Evolutionary conservation across 2,888 invertebrate species (phyloP).

Genomic region (Sarcophaga rosellei): DNA sequence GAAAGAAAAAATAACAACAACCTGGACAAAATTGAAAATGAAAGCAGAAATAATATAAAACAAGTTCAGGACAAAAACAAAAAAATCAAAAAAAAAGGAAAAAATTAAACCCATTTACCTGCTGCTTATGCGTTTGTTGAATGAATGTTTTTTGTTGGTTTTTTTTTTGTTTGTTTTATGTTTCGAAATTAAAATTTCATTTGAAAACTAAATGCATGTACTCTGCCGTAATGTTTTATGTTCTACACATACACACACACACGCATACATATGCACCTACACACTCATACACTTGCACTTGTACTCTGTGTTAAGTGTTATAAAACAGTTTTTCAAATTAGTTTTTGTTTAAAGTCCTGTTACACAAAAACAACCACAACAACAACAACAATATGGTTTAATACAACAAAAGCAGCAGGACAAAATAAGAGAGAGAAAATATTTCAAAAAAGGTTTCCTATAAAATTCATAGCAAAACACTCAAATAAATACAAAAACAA

Average conservation of each 20-base stretch:
- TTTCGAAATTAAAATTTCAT: conserved; percentile 58
- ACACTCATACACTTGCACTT: no score
- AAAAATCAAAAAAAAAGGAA: not conserved
- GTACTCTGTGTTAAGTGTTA: conserved; percentile 31
- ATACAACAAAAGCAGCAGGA: no score
- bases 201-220: conserved; percentile 61
- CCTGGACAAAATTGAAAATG: conserved; percentile 2
- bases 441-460: not conserved
- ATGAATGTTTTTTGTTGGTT: not conserved
- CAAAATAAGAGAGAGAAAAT: no score
- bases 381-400: conserved; percentile 1
- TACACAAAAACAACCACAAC: conserved; percentile 11
- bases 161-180: conserved; percentile 41
- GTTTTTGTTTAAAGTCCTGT: conserved; percentile 56
- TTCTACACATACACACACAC: not conserved
- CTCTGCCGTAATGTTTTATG: conserved; percentile 3
- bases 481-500: not conserved
- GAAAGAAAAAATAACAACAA: conserved; percentile 10
- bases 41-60: not conserved
- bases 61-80: no score
- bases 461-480: not conserved
- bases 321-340: conserved; percentile 64
- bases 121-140: not conserved
- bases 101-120: conserved; percentile 48
- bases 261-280: not conserved